Evolutionary conservation across 2,797 vertebrate genomes (phyloP), one percentile per base, ranked within the genome.

Genomic region (Channallabes apus): DNA sequence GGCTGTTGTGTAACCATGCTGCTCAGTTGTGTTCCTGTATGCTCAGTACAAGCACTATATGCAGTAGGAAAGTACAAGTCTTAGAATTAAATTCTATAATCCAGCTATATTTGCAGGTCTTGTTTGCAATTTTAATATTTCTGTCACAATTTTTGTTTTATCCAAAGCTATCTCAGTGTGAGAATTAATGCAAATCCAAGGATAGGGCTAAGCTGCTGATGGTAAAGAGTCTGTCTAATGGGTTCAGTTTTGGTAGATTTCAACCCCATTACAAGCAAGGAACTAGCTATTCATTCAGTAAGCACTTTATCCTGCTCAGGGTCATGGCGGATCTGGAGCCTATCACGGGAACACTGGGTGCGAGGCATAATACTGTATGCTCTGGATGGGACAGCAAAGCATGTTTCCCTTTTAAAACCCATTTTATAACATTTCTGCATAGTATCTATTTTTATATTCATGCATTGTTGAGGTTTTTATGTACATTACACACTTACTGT

Each of bases 261-360:
- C 41, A 76, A 76, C 8, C 17, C 1, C 4, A 15, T 29, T 32
- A 11, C 54, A 29, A 20, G 2, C 27, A 29, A 56, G 17, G 8
- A 76, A 20, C 17, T 76, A 9, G 51, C 73, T 32, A 76, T 32
- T 76, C 17, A 58, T 56, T 76, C 27, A 76, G n/a, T 56, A 75
- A 75, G 17, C n/a, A 56, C 15, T 56, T 29, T 56, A 56, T 75
- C 17, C 72, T 29, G n/a, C 15, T 73, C 41, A 51, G 24, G 41
- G 71, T 73, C 20, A 73, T 73, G 38, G 24, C 18, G 17, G 24
- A 54, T 51, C 38, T 11, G 7, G n/a, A 76, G n/a, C 3, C 24
- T 73, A 46, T 76, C 7, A 51, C 1, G 17, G 27, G n/a, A 29
- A 76, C 15, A 29, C 51, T 29, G n/a, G 51, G 15, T 72, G 38